A percentile compares a stretch with the other conserved stretches of the same genome.
Conservation (phyloP, 2,113 vertebrate species). For the Tetrax tetrax region DNA sequence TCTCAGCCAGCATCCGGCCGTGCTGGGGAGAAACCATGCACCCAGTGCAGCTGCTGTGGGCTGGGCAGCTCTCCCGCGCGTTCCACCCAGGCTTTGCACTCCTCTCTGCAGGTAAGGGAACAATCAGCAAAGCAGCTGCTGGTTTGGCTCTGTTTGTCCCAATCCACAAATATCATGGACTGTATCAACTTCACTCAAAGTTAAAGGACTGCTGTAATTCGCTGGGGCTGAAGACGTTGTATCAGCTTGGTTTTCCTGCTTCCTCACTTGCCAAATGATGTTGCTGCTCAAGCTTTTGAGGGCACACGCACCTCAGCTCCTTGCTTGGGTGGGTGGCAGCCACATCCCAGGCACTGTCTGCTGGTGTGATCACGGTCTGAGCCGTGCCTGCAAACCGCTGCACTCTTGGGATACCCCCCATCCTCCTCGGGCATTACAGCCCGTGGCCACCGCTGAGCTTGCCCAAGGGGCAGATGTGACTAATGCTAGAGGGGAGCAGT, state of each 20-base stretch:
- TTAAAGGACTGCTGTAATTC: background rate
- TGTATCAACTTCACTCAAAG: background rate
- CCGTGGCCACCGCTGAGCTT: accelerated
- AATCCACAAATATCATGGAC: accelerated
- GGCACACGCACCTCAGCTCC: background rate
- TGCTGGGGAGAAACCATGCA: background rate
- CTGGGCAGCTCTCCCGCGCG: background rate
- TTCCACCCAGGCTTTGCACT: background rate
- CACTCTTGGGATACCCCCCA: accelerated
- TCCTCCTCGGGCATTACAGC: background rate
- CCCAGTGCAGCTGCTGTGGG: background rate
- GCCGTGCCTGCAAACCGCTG: background rate
- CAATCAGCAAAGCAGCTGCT: background rate
- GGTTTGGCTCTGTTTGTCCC: background rate
- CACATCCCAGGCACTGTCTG: background rate
- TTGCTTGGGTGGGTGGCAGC: background rate
- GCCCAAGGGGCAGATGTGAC: background rate
- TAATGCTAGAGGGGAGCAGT: background rate
- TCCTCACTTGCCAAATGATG: background rate
- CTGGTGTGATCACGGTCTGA: background rate
- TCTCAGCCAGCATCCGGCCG: background rate
- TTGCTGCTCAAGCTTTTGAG: background rate
- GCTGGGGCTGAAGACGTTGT: accelerated
- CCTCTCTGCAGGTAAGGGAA: background rate
- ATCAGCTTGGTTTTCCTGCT: background rate